phyloP scores from a whole-genome alignment of 2,888 invertebrate species.

The Cataglyphis livida region DNA sequence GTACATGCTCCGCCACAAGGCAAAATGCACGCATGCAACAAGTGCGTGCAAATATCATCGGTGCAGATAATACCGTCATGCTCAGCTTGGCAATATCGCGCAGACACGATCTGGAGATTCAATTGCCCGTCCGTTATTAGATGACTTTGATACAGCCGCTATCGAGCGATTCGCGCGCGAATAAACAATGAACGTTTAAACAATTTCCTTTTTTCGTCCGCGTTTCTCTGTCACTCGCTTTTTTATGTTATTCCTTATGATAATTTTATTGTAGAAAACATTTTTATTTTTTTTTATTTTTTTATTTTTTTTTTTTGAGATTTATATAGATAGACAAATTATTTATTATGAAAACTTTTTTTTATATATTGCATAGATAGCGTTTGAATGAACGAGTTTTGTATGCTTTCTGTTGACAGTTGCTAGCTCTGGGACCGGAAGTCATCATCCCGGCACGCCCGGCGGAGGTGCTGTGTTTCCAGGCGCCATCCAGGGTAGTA shows the following conservation, averaged over 20 bases:
- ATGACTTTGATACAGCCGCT: slow-evolving; percentile 74
- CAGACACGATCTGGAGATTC: slow-evolving; percentile 78
- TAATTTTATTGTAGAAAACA: neutral
- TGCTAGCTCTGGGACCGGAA: slow-evolving; percentile 86
- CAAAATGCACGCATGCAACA: slow-evolving; percentile 84
- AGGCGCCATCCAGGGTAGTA: slow-evolving; percentile 80
- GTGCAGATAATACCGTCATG: slow-evolving; percentile 83
- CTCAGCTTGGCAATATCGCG: slow-evolving; percentile 82
- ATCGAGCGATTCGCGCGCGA: slow-evolving; percentile 25
- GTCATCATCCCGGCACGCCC: slow-evolving; percentile 83
- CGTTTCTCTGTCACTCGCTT: neutral
- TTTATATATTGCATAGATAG: neutral
- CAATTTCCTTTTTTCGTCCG: neutral
- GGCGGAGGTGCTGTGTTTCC: slow-evolving; percentile 80
- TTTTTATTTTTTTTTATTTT: neutral
- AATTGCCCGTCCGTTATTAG: slow-evolving; percentile 80
- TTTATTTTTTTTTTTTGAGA: neutral
- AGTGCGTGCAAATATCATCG: slow-evolving; percentile 84
- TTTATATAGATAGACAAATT: neutral
- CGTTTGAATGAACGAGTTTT: neutral
- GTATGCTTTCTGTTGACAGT: slow-evolving; percentile 77
- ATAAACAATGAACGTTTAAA: neutral
- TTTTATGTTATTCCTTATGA: neutral
- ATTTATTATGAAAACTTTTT: neutral
- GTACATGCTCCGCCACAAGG: slow-evolving; percentile 79